Percentiles rank a stretch among this genome's conserved stretches.
Evolutionary conservation across 1,140 invertebrate genomes (phyloP).

Genomic region (Saccostrea cuccullata): DNA sequence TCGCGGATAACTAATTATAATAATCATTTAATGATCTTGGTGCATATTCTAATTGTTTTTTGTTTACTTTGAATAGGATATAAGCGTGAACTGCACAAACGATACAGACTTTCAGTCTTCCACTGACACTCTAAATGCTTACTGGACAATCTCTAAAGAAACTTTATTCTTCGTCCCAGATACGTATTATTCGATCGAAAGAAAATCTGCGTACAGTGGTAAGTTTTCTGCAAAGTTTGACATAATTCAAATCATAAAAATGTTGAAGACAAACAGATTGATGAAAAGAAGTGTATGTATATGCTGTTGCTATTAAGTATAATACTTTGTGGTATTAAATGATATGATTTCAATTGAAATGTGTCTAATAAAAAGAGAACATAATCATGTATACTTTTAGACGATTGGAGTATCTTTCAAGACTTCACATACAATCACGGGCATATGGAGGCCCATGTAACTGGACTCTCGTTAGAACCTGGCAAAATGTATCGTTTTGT

Average conservation of each 20-base stretch:
- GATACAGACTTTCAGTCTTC: slow-evolving; percentile 1
- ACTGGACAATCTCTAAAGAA: not conserved
- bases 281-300: too few species aligned
- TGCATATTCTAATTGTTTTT: too few species aligned
- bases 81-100: not conserved
- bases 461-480: not conserved
- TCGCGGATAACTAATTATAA: too few species aligned
- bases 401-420: slow-evolving; percentile 1
- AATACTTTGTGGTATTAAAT: not conserved
- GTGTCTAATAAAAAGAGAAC: not conserved
- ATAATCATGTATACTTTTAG: slow-evolving; percentile 7
- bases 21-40: too few species aligned
- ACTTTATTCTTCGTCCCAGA: slow-evolving; percentile 43
- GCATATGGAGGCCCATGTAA: not conserved
- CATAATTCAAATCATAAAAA: too few species aligned
- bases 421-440: not conserved
- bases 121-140: not conserved
- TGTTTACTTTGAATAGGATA: not conserved
- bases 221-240: not conserved
- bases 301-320: too few species aligned
- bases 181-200: slow-evolving; percentile 48
- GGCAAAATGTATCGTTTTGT: not conserved
- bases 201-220: slow-evolving; percentile 19
- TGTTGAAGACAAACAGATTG: too few species aligned
- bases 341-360: not conserved